These are phyloP conservation scores for Lobophora halterata DNA, from an alignment of 2,888 invertebrate genomes.

Conservation along the genomic window DNA sequence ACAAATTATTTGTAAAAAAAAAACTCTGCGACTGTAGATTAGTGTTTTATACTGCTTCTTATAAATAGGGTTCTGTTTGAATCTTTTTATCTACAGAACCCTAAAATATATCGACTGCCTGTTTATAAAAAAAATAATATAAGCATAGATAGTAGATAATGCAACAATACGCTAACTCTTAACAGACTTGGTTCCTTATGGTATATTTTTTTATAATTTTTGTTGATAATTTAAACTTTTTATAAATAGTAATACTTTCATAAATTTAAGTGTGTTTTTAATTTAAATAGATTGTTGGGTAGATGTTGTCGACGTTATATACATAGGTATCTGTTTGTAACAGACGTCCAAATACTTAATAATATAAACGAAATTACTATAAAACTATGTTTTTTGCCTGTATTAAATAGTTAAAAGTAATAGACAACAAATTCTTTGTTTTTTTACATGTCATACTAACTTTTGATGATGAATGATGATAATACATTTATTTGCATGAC, in stretches of 20 bases:
- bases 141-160: conserved; percentile 29
- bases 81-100: no score
- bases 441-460: no score
- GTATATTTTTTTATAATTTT: conserved; percentile 28
- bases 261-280: conserved; percentile 50
- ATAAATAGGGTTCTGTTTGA: no score
- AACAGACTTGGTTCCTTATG: conserved; percentile 25
- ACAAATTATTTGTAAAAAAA: conserved; percentile 22
- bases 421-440: no score
- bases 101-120: conserved; percentile 32
- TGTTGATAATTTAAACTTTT: conserved; percentile 23
- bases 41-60: conserved; percentile 32
- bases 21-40: conserved; percentile 25
- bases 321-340: no score
- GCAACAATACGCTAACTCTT: conserved; percentile 21
- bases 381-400: not conserved
- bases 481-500: no score
- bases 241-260: no score
- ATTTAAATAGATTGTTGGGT: conserved; percentile 37
- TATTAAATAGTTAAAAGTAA: no score
- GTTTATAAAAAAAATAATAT: conserved; percentile 15
- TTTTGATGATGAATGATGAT: no score
- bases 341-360: conserved; percentile 36
- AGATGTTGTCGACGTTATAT: conserved; percentile 44
- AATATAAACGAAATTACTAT: conserved; percentile 18